phyloP scores from a whole-genome alignment of 2,113 vertebrate species.

The Cricetomys ansorgei region DNA sequence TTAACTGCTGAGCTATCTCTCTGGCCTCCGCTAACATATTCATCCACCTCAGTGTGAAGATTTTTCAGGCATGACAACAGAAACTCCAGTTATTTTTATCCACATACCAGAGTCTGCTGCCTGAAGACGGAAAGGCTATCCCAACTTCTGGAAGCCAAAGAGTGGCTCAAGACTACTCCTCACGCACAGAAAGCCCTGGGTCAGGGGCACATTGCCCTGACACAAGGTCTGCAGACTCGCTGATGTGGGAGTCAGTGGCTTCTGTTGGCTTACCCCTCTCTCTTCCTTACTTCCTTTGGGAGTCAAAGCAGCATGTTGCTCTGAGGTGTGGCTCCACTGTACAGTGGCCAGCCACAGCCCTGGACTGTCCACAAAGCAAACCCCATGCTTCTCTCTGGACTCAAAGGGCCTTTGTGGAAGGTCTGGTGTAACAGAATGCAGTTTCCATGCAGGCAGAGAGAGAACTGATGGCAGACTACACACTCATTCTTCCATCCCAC shows the following conservation, averaged over 20 bases:
- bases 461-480: background rate
- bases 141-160: background rate
- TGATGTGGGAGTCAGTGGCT: background rate
- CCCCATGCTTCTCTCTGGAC: background rate
- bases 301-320: background rate
- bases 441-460: too few species aligned
- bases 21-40: background rate
- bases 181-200: too few species aligned
- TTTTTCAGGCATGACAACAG: background rate
- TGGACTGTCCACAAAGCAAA: background rate
- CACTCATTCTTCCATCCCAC: background rate
- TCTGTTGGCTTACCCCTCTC: background rate
- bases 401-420: background rate
- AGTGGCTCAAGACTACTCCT: too few species aligned
- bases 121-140: background rate
- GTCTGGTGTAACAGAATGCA: too few species aligned
- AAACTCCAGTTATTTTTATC: background rate
- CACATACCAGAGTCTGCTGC: background rate
- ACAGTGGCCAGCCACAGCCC: background rate
- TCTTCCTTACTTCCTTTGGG: background rate
- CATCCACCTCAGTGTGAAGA: background rate
- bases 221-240: background rate
- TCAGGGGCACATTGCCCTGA: rapidly evolving
- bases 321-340: background rate
- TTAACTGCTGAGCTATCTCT: too few species aligned